These are phyloP conservation scores for Sinocyclocheilus anshuiensis DNA, from an alignment of 2,113 vertebrate species.

Conservation along the genomic window DNA sequence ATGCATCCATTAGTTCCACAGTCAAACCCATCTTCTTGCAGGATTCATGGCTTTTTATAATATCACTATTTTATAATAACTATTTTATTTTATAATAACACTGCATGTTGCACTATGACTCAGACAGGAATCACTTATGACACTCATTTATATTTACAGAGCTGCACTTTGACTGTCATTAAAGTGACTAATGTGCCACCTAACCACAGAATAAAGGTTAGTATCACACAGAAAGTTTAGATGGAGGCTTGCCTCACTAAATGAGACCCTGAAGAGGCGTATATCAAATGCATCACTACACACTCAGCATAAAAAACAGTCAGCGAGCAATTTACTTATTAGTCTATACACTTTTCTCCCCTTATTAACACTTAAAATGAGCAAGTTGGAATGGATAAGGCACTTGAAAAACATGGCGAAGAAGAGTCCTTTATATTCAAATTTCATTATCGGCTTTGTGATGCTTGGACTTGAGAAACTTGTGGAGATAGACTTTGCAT, in stretches of 20 bases:
- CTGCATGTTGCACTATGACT: neutral
- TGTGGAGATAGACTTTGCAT: conserved; percentile 23
- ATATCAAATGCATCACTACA: neutral
- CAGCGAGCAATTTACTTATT: neutral
- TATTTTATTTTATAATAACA: neutral
- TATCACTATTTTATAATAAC: too few relatives aligned
- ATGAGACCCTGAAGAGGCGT: neutral
- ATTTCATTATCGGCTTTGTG: conserved; percentile 12
- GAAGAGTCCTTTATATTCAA: conserved; percentile 22
- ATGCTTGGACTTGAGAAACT: conserved; percentile 20
- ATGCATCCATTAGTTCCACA: neutral
- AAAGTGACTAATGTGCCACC: neutral
- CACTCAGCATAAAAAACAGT: neutral
- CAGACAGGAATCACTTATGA: too few relatives aligned
- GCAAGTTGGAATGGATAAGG: conserved; percentile 18
- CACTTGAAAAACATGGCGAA: conserved; percentile 24
- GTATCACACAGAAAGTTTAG: neutral
- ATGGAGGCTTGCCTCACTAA: neutral
- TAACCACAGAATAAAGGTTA: conserved; percentile 17
- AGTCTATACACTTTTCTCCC: neutral
- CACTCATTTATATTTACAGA: too few relatives aligned
- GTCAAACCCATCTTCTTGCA: neutral
- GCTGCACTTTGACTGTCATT: neutral
- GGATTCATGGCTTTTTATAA: neutral
- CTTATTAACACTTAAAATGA: neutral